A percentile compares a stretch with the other conserved stretches of the same genome.
Evolutionary conservation across 2,888 invertebrate genomes (phyloP).

Genomic region (Dugesia japonica): DNA sequence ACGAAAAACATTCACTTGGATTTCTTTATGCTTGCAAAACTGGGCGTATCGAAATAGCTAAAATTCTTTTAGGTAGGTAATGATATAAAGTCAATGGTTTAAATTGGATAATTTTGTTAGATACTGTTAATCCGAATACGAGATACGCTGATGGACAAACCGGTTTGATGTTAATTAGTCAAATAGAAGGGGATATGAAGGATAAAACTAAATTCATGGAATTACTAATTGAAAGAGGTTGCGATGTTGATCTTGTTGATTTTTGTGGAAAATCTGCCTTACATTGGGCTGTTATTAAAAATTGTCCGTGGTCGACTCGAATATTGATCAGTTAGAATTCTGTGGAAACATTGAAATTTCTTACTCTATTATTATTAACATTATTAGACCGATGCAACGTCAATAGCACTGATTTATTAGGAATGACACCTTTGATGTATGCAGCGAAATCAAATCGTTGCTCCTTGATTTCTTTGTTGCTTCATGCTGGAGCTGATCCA

Average conservation of each 20-base stretch:
- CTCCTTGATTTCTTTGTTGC: neutral
- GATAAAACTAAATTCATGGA: neutral
- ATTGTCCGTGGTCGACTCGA: neutral
- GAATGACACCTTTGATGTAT: neutral
- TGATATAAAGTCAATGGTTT: neutral
- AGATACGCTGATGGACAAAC: neutral
- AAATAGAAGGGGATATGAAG: neutral
- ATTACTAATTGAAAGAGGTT: neutral
- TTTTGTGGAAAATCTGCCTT: neutral
- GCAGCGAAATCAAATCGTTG: neutral
- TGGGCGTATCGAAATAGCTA: neutral
- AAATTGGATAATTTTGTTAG: neutral
- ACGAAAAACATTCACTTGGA: neutral
- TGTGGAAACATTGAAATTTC: too few species aligned
- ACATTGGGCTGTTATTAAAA: neutral
- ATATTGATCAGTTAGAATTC: neutral
- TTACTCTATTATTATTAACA: too few species aligned
- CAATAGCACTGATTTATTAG: neutral
- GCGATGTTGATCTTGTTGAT: neutral
- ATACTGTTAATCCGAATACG: neutral
- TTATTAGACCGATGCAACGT: neutral
- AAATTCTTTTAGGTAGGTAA: neutral
- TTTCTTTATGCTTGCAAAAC: neutral
- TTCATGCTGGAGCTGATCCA: constrained; percentile 1
- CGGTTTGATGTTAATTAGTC: neutral